Evolutionary conservation across 1,140 invertebrate species (phyloP).

Genomic region (Hylaeus volcanicus): DNA sequence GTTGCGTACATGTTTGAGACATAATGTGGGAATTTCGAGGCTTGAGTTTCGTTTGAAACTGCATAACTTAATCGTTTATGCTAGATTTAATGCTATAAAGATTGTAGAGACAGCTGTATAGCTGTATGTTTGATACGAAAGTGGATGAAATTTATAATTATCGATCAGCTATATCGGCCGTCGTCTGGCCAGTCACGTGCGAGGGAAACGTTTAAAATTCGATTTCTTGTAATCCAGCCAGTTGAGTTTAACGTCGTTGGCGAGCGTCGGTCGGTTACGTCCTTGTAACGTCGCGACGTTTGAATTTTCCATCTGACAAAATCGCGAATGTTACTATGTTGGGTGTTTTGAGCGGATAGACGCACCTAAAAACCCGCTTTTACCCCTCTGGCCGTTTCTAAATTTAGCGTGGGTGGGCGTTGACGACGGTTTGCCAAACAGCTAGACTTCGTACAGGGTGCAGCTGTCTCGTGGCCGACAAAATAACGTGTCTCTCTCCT

Average conservation of each 20-base stretch:
- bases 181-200: not conserved
- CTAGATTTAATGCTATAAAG: too few species aligned
- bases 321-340: slow-evolving; percentile 15
- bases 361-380: slow-evolving; percentile 40
- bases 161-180: too few species aligned
- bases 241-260: not conserved
- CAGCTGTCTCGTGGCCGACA: slow-evolving; percentile 62
- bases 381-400: slow-evolving; percentile 67
- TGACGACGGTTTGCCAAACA: slow-evolving; percentile 68
- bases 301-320: slow-evolving; percentile 17
- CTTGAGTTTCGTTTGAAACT: too few species aligned
- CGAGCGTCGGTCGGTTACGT: not conserved
- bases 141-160: too few species aligned
- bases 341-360: slow-evolving; percentile 31
- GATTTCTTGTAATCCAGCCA: not conserved
- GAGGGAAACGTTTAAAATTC: not conserved
- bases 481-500: slow-evolving; percentile 54
- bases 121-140: too few species aligned
- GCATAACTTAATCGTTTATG: too few species aligned
- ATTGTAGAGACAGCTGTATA: too few species aligned
- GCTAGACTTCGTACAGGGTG: slow-evolving; percentile 67
- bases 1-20: too few species aligned
- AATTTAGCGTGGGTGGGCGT: slow-evolving; percentile 77
- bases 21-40: too few species aligned
- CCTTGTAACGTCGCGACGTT: slow-evolving; percentile 24